Evolutionary conservation across 2,888 invertebrate genomes (phyloP).

Genomic region (Epicampocera succincta): DNA sequence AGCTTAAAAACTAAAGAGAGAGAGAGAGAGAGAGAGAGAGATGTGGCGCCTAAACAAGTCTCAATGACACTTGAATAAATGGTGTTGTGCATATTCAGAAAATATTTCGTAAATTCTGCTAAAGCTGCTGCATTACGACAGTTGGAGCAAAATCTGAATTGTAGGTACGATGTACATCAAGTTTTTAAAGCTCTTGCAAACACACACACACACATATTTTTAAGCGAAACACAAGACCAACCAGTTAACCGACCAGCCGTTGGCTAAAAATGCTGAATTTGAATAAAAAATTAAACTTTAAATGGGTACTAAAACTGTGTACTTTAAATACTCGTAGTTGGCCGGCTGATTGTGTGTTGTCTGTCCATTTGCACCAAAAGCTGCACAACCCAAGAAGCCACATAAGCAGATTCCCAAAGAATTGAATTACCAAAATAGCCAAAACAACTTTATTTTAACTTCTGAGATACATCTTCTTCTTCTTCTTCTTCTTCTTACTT

Average conservation of each 20-base stretch:
- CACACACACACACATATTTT: background rate
- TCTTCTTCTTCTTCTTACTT: too few relatives aligned
- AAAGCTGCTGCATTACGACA: constrained; percentile 36
- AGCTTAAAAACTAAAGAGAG: constrained; percentile 44
- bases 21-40: constrained; percentile 41
- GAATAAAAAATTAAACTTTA: constrained; percentile 3
- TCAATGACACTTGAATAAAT: constrained; percentile 65
- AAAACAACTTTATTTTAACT: too few relatives aligned
- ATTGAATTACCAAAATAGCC: background rate
- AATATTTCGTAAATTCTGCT: constrained; percentile 60
- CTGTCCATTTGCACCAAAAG: constrained; percentile 52
- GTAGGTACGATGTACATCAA: constrained; percentile 13
- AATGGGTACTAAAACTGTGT: background rate
- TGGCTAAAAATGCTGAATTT: constrained; percentile 47
- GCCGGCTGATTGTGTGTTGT: background rate
- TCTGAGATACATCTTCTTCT: too few relatives aligned
- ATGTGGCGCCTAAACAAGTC: constrained; percentile 68
- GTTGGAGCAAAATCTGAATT: constrained; percentile 29
- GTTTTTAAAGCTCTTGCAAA: constrained; percentile 24
- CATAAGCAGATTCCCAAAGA: constrained; percentile 8
- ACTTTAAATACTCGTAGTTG: background rate
- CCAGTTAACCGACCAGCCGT: constrained; percentile 55
- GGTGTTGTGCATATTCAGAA: constrained; percentile 56
- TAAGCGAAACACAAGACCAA: constrained; percentile 49
- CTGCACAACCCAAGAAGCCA: constrained; percentile 28